Percentiles rank a stretch among this genome's conserved stretches.
These are phyloP conservation scores for Helicorthomorpha holstii DNA, from an alignment of 1,140 invertebrate genomes.

Conservation along the genomic window DNA sequence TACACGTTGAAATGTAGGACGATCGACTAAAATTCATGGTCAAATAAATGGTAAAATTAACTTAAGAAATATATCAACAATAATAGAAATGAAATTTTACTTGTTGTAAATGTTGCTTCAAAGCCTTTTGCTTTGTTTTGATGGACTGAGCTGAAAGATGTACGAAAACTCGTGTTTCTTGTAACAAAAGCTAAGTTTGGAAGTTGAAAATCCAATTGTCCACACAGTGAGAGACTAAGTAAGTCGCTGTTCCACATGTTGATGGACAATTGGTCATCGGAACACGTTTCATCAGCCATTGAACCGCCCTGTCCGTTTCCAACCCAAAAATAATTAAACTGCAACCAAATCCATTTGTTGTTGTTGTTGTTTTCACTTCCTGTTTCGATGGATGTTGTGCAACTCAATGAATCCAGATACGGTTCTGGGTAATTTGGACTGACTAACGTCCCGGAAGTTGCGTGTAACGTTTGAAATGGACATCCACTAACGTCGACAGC, in stretches of 20 bases:
- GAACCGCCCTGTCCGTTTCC: conserved; percentile 29
- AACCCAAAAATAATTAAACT: conserved; percentile 39
- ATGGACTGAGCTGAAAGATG: conserved; percentile 37
- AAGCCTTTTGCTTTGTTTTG: conserved; percentile 38
- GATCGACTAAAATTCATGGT: too few species aligned
- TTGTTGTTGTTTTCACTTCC: conserved; percentile 35
- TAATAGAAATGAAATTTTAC: conserved; percentile 23
- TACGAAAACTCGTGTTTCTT: conserved; percentile 31
- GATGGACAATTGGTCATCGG: conserved; percentile 27
- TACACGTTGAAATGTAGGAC: background rate
- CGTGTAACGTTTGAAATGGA: conserved; percentile 22
- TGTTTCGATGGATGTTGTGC: conserved; percentile 42
- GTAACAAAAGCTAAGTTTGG: conserved; percentile 34
- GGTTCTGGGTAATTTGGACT: conserved; percentile 51
- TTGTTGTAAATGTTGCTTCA: conserved; percentile 37
- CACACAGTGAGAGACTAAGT: conserved; percentile 11
- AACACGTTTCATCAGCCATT: conserved; percentile 31
- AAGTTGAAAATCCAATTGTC: conserved; percentile 12
- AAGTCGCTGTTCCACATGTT: conserved; percentile 30
- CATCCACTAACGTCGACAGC: conserved; percentile 47
- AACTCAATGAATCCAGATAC: conserved; percentile 44
- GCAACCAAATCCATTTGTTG: conserved; percentile 39
- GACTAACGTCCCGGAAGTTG: conserved; percentile 20
- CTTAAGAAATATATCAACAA: too few species aligned
- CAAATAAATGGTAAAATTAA: too few species aligned